phyloP scores from a whole-genome alignment of 2,113 vertebrate species.

The Dicaeum eximium region DNA sequence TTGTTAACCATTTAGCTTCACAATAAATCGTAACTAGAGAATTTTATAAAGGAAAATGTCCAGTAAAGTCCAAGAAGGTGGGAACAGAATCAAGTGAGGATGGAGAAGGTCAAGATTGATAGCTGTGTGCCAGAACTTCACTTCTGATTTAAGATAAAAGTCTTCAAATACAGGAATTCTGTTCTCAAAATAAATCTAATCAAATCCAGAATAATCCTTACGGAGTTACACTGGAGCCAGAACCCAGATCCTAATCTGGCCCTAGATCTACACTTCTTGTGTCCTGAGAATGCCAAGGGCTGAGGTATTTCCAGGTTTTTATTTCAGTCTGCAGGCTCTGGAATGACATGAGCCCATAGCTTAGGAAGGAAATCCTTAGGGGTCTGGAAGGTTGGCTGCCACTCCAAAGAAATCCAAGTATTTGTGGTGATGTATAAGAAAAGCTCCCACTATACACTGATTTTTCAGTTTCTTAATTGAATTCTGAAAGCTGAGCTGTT shows the following conservation, averaged over 20 bases:
- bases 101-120: background rate
- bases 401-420: background rate
- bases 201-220: conserved; percentile 18
- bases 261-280: background rate
- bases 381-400: background rate
- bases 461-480: conserved; percentile 25
- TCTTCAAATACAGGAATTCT: background rate
- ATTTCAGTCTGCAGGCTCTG: background rate
- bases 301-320: conserved; percentile 3
- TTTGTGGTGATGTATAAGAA: background rate
- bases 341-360: background rate
- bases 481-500: conserved; percentile 29
- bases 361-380: background rate
- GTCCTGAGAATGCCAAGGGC: background rate
- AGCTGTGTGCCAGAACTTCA: background rate
- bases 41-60: background rate
- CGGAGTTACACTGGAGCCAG: background rate
- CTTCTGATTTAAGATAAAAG: background rate
- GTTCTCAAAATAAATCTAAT: conserved; percentile 11
- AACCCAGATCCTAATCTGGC: background rate
- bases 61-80: background rate
- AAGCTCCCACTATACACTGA: background rate
- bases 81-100: background rate
- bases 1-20: background rate
- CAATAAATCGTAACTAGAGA: background rate